Percentiles rank a stretch among this genome's conserved stretches.
Evolutionary conservation across 2,113 vertebrate genomes (phyloP).

Genomic region (Scolopax mira): DNA sequence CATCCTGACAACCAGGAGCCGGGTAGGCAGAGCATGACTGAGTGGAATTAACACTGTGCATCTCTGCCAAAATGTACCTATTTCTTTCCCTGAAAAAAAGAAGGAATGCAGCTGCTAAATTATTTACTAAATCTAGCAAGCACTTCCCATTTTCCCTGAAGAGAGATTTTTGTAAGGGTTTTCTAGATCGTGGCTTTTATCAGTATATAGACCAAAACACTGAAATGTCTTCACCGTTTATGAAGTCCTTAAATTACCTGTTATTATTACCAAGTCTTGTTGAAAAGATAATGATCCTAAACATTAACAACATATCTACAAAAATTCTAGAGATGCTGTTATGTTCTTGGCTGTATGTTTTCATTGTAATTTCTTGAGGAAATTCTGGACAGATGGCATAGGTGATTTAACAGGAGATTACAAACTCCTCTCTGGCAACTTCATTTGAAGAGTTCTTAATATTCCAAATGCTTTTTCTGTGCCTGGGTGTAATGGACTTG

Average conservation of each 20-base stretch:
- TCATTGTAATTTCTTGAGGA: constrained; percentile 33
- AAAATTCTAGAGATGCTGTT: constrained; percentile 39
- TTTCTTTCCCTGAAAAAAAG: neutral
- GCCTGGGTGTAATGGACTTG: neutral
- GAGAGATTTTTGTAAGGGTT: constrained; percentile 2
- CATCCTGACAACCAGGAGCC: neutral
- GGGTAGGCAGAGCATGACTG: neutral
- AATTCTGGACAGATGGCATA: constrained; percentile 45
- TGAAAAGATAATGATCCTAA: constrained; percentile 47
- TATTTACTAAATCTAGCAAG: neutral
- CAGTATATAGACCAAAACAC: neutral
- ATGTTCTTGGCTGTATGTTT: constrained; percentile 35
- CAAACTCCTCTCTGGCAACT: neutral
- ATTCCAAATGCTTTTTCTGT: constrained; percentile 28
- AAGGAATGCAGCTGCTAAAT: neutral
- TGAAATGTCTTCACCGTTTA: constrained; percentile 21
- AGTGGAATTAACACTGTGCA: neutral
- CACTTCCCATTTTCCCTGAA: neutral
- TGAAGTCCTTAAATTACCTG: constrained; percentile 30
- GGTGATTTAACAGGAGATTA: constrained; percentile 49
- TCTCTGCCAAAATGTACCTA: constrained; percentile 1
- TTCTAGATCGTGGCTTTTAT: neutral
- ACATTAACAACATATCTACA: constrained; percentile 39
- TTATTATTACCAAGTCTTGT: neutral
- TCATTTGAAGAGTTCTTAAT: constrained; percentile 18